A percentile compares a stretch with the other conserved stretches of the same genome.
phyloP scores from a whole-genome alignment of 2,888 invertebrate genomes.

The Hirtodrosophila histrioides region DNA sequence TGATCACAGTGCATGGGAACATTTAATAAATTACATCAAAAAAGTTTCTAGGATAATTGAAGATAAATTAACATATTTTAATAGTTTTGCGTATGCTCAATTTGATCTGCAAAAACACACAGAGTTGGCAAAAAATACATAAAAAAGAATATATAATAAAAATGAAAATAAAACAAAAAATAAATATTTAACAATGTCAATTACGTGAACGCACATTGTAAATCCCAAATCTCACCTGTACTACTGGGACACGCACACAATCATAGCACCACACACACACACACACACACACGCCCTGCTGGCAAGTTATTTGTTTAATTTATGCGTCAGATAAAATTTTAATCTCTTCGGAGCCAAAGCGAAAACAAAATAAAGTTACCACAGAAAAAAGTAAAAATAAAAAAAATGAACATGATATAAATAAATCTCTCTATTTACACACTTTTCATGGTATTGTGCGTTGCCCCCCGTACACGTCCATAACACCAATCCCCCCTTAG shows the following conservation, averaged over 20 bases:
- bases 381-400: conserved; percentile 9
- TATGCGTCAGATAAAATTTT: conserved; percentile 80
- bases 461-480: conserved; percentile 3
- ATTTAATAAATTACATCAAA: no score
- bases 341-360: conserved; percentile 72
- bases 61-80: conserved; percentile 1
- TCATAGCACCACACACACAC: conserved; percentile 9
- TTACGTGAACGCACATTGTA: conserved; percentile 78
- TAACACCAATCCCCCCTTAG: no score
- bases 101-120: conserved; percentile 37
- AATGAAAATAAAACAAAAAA: conserved; percentile 52
- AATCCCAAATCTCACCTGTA: conserved; percentile 79
- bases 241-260: conserved; percentile 51
- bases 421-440: conserved; percentile 77
- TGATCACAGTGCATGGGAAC: no score
- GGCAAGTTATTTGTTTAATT: conserved; percentile 77
- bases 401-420: conserved; percentile 51
- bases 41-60: neutral
- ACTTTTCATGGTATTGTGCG: conserved; percentile 54
- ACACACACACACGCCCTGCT: conserved; percentile 25
- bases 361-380: conserved; percentile 66
- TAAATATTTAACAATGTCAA: conserved; percentile 80
- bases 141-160: conserved; percentile 14
- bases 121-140: neutral
- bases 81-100: conserved; percentile 9